Evolutionary conservation across 2,797 vertebrate genomes (phyloP), one percentile per base, ranked within the genome.

Genomic region (Onychomys torridus): DNA sequence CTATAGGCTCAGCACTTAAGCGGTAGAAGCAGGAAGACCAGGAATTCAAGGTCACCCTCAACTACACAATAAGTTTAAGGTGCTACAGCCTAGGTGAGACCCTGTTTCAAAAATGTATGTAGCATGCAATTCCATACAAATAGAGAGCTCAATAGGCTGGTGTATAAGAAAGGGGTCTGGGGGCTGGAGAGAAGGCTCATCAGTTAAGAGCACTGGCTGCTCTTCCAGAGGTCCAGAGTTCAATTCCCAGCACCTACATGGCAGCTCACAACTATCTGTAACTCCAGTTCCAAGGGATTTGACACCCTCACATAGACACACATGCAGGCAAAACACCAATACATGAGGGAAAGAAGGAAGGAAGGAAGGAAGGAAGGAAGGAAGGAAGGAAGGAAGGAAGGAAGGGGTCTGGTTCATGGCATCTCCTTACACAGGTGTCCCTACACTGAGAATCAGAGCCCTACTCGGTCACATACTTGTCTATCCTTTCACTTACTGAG

Each of bases 1-100:
- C 78, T 37, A 9, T 37, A 37, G 19, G 23, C 23, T 88, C n/a
- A 57, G n/a, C 52, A 57, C 37, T 40, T 19, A 73, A 40, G 69
- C 21, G 52, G 69, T 12, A 32, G 17, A 88, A 73, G 69, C 52
- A 88, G 69, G 10, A 88, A 37, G 25, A 88, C 57, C 10, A 43
- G 67, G 85, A 73, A 49, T 87, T 71, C 67, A 87, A 73, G 49
- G n/a, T 40, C 49, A 73, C 43, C n/a, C n/a, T 87, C 67, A 71
- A 73, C 67, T 29, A 73, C 6, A 4, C 2, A 29, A 67, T 40
- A 73, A 37, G 52, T 73, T 57, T 55, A 37, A 55, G 84, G 49
- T 17, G 0, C 71, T 40, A 43, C 46, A 55, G 67, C 46, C 46
- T 55, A 27, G n/a, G 65, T 52, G 46, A 88, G n/a, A 6, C 16